Conservation (phyloP, 2,797 vertebrate genomes). For the Mormyrops boulengeri region DNA sequence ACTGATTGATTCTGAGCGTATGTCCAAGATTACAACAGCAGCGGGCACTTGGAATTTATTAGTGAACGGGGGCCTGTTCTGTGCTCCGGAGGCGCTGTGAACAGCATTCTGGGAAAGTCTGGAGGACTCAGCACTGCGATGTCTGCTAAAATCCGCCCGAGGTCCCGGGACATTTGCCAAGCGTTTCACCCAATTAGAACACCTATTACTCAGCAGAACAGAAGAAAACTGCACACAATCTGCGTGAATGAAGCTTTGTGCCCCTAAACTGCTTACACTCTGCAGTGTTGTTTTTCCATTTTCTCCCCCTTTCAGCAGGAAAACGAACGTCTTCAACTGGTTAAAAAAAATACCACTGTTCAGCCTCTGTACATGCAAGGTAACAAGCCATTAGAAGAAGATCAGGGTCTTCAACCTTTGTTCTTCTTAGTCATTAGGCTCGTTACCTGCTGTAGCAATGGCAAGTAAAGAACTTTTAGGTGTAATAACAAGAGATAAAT, state of each 20-base stretch:
- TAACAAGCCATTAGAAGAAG: background rate
- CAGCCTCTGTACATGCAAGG: background rate
- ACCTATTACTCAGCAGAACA: constrained; percentile 40
- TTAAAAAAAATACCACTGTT: background rate
- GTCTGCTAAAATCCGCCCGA: constrained; percentile 21
- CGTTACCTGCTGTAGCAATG: background rate
- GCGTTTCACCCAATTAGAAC: constrained; percentile 35
- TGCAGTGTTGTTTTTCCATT: constrained; percentile 1
- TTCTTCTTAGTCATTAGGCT: background rate
- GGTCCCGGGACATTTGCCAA: constrained; percentile 30
- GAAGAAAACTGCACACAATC: constrained; percentile 25
- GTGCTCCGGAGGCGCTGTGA: constrained; percentile 15
- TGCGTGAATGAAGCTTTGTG: constrained; percentile 33
- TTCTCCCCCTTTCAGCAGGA: background rate
- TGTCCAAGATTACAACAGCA: constrained; percentile 1
- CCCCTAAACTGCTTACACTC: constrained; percentile 14
- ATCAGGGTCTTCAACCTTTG: background rate
- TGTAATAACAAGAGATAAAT: background rate
- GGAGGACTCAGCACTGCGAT: constrained; percentile 26
- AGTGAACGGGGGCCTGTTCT: constrained; percentile 21
- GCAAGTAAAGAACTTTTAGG: background rate
- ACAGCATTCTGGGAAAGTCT: constrained; percentile 10
- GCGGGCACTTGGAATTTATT: constrained; percentile 27
- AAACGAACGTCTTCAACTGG: background rate
- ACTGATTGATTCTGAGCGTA: background rate